phyloP scores from a whole-genome alignment of 2,888 invertebrate genomes.

The Chloromyia formosa region DNA sequence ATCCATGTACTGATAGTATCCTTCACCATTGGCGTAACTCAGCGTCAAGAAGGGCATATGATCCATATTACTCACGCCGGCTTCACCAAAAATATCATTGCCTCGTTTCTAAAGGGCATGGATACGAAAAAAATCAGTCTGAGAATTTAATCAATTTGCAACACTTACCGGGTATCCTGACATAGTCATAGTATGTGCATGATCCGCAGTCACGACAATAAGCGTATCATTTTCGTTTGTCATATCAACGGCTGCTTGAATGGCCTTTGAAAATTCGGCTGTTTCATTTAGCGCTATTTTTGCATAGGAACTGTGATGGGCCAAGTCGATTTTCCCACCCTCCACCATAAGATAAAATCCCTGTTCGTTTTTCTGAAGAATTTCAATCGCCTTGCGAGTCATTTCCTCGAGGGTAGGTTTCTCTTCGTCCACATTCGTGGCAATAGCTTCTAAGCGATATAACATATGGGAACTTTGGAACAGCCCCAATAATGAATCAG shows the following conservation, averaged over 20 bases:
- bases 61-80: constrained; percentile 62
- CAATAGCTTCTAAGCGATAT: constrained; percentile 71
- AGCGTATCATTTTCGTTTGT: constrained; percentile 76
- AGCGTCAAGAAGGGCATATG: constrained; percentile 74
- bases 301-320: constrained; percentile 59
- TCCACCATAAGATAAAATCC: constrained; percentile 85
- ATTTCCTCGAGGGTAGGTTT: constrained; percentile 80
- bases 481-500: constrained; percentile 72
- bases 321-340: constrained; percentile 66
- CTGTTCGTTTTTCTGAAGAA: constrained; percentile 71
- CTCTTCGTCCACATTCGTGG: constrained; percentile 25
- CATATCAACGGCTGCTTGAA: constrained; percentile 70
- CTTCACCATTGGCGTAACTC: constrained; percentile 80
- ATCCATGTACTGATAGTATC: constrained; percentile 64
- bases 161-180: constrained; percentile 71
- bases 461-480: constrained; percentile 74
- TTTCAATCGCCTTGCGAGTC: constrained; percentile 78
- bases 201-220: constrained; percentile 83
- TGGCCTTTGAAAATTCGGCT: constrained; percentile 78
- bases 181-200: constrained; percentile 79
- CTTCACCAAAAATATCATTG: constrained; percentile 56
- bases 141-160: too few relatives aligned
- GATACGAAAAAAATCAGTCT: too few relatives aligned
- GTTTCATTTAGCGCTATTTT: constrained; percentile 61
- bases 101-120: constrained; percentile 52